Base-by-base conservation (phyloP, 2,888 invertebrate species). In the Ochropacha duplaris region DNA sequence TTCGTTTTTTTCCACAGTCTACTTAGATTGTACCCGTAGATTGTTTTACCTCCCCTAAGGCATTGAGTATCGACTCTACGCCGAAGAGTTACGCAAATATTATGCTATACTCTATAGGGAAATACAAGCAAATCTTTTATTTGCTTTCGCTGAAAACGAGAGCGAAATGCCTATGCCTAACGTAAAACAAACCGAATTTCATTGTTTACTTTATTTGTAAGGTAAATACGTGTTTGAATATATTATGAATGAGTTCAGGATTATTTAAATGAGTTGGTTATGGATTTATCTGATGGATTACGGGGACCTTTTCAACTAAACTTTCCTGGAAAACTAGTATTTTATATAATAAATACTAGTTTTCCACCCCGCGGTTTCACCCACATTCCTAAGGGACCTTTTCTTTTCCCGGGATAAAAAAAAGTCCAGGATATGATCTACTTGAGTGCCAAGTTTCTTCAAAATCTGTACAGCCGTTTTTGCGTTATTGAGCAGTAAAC, bases 81-180 rank as follows among this genome's bases (percentile, higher is more conserved):
- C 54, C 14, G 54, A 57, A 44, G 54, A 64, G 67, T 63, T 63
- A 69, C 62, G 69, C 61, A 71, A 71, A 69, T 64, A 67, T 71
- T 69, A 66, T 66, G 56, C 52, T 57, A 59, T 55, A 54, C 61
- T 67, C 71, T 67, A 50, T 50, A 51, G 71, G 71, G 69, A 71
- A 71, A 71, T 71, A 67, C 61, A 60, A 54, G 57, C 52, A 44
- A 44, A 44, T 44, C 44, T 44, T 19, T 44, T 44, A 44, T 44
- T 44, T 44, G 44, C 44, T 19, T 44, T 44, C 44, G 9, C 16
- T 44, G 44, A 44, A 44, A 44, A 44, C 44, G 44, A 19, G 44
- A 44, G 19, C 14, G 44, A 44, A 44, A 44, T 44, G 44, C 44
- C 44, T 44, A 19, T 44, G 19, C 44, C 16, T 19, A 44, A 44